Conservation (phyloP, 2,113 vertebrate species). For the Greenwoodochromis staneri region DNA sequence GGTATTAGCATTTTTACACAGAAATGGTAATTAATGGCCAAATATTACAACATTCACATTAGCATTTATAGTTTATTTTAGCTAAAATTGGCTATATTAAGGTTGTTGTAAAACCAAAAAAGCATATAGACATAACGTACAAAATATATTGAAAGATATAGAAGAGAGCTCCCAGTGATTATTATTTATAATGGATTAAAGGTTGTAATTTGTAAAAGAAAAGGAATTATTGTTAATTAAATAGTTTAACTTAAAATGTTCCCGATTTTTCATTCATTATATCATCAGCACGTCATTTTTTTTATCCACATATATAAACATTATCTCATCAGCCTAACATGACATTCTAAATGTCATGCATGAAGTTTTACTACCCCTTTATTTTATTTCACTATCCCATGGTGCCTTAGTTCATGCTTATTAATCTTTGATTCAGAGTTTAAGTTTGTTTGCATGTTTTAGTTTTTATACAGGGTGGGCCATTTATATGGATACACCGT, state of each 20-base stretch:
- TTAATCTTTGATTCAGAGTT: not conserved
- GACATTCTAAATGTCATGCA: not conserved
- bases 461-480: not conserved
- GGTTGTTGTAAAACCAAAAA: not conserved
- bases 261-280: not conserved
- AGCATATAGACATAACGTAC: not conserved
- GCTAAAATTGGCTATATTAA: not conserved
- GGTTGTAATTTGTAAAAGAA: not conserved
- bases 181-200: not conserved
- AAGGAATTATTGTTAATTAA: not conserved
- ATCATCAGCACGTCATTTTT: not conserved
- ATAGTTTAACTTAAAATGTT: not conserved
- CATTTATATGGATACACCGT: accelerated
- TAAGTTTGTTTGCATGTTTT: not conserved
- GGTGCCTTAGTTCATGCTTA: not conserved
- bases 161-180: not conserved
- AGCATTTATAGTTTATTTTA: not conserved
- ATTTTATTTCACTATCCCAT: not conserved
- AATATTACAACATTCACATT: not conserved
- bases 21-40: not conserved
- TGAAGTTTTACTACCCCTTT: not conserved
- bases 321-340: not conserved
- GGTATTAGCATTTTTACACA: not conserved
- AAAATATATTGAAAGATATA: not conserved
- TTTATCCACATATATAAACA: not conserved